A percentile compares a stretch with the other conserved stretches of the same genome.
phyloP scores from a whole-genome alignment of 1,140 invertebrate species.

The Drosophila arizonae region DNA sequence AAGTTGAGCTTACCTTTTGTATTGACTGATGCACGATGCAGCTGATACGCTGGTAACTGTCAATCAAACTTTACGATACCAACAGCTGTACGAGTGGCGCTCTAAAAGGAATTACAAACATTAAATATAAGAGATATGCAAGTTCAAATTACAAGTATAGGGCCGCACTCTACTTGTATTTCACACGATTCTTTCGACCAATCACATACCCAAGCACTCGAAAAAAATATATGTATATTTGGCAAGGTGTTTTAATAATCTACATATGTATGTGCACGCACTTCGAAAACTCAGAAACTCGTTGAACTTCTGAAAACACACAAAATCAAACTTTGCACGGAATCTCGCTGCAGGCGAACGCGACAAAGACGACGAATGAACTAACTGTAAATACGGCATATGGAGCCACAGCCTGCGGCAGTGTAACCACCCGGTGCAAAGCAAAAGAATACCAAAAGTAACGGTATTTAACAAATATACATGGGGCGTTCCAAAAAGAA shows the following conservation, averaged over 20 bases:
- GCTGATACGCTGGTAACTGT: slow-evolving; percentile 2
- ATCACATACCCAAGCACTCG: slow-evolving; percentile 28
- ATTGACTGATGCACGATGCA: neutral
- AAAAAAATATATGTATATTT: slow-evolving; percentile 25
- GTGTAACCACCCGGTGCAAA: slow-evolving; percentile 11
- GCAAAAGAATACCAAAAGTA: neutral
- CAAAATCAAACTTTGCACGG: neutral
- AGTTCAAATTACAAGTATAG: neutral
- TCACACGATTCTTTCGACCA: slow-evolving; percentile 8
- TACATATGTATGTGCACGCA: slow-evolving; percentile 15
- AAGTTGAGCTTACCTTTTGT: slow-evolving; percentile 4
- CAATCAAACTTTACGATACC: neutral
- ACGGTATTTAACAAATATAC: neutral
- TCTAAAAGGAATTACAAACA: slow-evolving; percentile 35
- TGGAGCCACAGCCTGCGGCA: neutral
- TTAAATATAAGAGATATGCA: slow-evolving; percentile 2
- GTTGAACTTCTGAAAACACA: slow-evolving; percentile 30
- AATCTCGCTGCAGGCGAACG: slow-evolving; percentile 15
- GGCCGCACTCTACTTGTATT: neutral
- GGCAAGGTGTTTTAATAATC: slow-evolving; percentile 24
- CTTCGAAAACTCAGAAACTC: slow-evolving; percentile 35
- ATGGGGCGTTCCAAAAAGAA: slow-evolving; percentile 1
- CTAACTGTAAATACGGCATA: slow-evolving; percentile 41
- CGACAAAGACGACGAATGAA: slow-evolving; percentile 31
- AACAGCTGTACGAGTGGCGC: slow-evolving; percentile 7